These are phyloP conservation scores for Cynopterus brachyotis DNA, from an alignment of 2,113 vertebrate genomes.

Conservation along the genomic window DNA sequence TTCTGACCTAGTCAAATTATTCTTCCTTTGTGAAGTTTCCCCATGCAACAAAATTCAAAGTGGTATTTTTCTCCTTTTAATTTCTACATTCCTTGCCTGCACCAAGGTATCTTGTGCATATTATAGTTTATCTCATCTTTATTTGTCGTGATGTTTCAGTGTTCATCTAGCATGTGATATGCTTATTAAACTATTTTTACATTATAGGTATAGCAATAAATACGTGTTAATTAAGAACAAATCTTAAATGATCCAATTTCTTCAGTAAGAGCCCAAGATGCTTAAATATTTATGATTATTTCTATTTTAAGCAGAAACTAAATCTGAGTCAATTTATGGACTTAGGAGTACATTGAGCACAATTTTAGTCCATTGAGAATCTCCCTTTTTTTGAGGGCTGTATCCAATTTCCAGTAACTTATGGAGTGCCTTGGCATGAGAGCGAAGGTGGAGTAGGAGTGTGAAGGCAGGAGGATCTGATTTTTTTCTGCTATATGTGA, in stretches of 20 bases:
- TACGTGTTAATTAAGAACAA: not conserved
- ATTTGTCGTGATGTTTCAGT: not conserved
- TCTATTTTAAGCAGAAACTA: not conserved
- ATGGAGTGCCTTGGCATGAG: not conserved
- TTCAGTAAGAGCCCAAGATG: not conserved
- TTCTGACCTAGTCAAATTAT: not conserved
- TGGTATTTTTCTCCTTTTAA: not conserved
- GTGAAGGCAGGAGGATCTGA: not conserved
- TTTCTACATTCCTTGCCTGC: not conserved
- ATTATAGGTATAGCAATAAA: not conserved
- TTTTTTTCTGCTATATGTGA: not conserved
- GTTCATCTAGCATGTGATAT: not conserved
- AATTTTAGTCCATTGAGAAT: not conserved
- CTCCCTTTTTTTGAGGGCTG: not conserved
- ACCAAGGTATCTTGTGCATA: not conserved
- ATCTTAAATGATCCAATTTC: not conserved
- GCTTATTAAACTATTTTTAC: not conserved
- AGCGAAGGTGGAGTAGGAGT: not conserved
- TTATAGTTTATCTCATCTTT: not conserved
- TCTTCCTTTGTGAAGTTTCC: not conserved
- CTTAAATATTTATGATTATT: slow-evolving; percentile 5
- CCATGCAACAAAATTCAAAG: not conserved
- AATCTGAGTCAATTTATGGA: not conserved
- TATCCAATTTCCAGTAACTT: not conserved
- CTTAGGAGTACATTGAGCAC: not conserved